These are phyloP conservation scores for Bombus superbus DNA, from an alignment of 1,140 invertebrate species.

Conservation along the genomic window DNA sequence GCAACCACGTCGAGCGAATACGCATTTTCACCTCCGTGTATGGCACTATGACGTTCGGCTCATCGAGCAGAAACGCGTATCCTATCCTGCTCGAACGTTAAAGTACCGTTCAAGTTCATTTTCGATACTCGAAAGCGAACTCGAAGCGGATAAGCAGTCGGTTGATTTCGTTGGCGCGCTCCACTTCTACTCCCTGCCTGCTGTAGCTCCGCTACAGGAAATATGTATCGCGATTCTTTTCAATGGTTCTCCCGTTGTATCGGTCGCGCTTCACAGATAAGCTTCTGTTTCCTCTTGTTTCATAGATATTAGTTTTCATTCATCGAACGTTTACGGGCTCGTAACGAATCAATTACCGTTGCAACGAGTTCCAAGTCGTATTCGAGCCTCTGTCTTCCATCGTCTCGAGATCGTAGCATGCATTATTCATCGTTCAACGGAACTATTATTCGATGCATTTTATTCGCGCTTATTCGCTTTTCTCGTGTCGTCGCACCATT, in stretches of 20 bases:
- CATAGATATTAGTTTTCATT: conserved; percentile 59
- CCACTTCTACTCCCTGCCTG: no score
- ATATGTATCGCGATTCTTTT: conserved; percentile 28
- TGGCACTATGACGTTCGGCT: background rate
- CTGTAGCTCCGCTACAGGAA: no score
- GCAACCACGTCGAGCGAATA: background rate
- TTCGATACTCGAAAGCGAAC: conserved; percentile 43
- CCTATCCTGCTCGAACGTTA: conserved; percentile 2
- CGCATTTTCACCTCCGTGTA: background rate
- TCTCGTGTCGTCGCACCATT: background rate
- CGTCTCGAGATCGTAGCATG: conserved; percentile 15
- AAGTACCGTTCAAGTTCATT: conserved; percentile 53
- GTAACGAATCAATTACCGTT: conserved; percentile 50
- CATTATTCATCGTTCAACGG: conserved; percentile 56
- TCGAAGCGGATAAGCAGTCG: conserved; percentile 23
- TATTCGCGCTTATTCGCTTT: conserved; percentile 41
- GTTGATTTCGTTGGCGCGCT: background rate
- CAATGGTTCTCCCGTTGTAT: conserved; percentile 8
- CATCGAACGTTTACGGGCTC: conserved; percentile 49
- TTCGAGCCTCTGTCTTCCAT: conserved; percentile 4
- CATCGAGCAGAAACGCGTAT: conserved; percentile 15
- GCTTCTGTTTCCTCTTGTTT: conserved; percentile 45
- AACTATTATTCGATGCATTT: conserved; percentile 58
- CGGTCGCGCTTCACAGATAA: conserved; percentile 32
- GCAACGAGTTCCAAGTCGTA: background rate